Percentiles rank a stretch among this genome's conserved stretches.
phyloP scores from a whole-genome alignment of 2,113 vertebrate genomes.

The Fulmarus glacialis region DNA sequence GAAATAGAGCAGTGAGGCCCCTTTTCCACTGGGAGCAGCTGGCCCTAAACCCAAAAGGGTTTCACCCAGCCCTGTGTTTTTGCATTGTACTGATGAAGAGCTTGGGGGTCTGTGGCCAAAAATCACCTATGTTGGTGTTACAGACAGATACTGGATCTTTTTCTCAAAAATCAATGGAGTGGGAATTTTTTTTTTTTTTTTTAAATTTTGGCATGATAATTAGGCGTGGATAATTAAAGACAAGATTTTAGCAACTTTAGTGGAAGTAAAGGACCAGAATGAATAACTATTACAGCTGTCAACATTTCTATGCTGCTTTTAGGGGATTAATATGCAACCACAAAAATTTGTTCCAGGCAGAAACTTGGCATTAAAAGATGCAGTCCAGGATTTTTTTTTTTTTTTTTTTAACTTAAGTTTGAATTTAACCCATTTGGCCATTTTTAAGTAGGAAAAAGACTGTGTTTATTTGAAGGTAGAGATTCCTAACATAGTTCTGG shows the following conservation, averaged over 20 bases:
- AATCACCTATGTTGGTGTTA: neutral
- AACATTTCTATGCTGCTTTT: slow-evolving; percentile 39
- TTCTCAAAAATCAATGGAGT: neutral
- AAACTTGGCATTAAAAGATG: slow-evolving; percentile 42
- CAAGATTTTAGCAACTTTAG: slow-evolving; percentile 13
- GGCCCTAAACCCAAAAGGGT: neutral
- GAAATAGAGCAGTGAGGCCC: neutral
- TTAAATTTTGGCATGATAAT: neutral
- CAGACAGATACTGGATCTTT: neutral
- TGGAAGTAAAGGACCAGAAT: neutral
- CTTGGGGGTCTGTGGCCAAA: neutral
- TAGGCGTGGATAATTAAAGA: slow-evolving; percentile 16
- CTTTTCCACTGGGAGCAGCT: neutral
- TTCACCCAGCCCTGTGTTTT: neutral
- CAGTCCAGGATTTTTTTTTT: neutral
- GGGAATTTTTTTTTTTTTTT: neutral
- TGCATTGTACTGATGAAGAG: neutral
- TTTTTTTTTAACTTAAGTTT: neutral
- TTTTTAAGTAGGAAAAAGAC: slow-evolving; percentile 7
- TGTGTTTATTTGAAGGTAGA: neutral
- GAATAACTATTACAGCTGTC: slow-evolving; percentile 10
- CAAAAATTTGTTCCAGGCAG: slow-evolving; percentile 48
- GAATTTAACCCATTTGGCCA: neutral
- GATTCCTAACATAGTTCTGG: slow-evolving; percentile 33
- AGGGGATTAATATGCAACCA: slow-evolving; percentile 39